Conservation (phyloP, 2,113 vertebrate genomes). For the Stigmatopora argus region DNA sequence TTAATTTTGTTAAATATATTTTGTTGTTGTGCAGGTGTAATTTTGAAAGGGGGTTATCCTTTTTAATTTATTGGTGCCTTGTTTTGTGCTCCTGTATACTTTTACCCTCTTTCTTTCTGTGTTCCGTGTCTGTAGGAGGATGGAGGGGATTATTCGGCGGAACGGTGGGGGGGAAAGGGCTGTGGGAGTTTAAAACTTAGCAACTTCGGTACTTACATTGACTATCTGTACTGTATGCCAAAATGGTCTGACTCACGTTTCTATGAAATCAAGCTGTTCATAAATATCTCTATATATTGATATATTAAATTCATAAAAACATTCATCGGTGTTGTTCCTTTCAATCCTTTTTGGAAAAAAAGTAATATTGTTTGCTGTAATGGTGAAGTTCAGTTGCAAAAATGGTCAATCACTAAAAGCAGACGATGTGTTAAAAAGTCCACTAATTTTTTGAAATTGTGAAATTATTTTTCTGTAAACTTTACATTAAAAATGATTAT, state of each 20-base stretch:
- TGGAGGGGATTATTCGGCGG: constrained; percentile 4
- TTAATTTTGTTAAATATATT: constrained; percentile 70
- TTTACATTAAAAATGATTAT: too few species aligned
- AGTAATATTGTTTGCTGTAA: not conserved
- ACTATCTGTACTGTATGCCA: constrained; percentile 77
- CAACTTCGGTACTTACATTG: constrained; percentile 74
- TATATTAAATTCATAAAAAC: constrained; percentile 81
- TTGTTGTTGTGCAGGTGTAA: constrained; percentile 32
- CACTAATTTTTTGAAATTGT: too few species aligned
- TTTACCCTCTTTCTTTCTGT: constrained; percentile 60
- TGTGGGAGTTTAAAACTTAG: constrained; percentile 52
- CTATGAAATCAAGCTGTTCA: constrained; percentile 79
- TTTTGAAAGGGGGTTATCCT: constrained; percentile 38
- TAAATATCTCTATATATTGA: constrained; percentile 83
- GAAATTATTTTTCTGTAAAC: too few species aligned
- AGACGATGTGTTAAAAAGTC: too few species aligned
- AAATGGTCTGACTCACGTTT: constrained; percentile 80
- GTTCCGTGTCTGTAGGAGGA: constrained; percentile 53
- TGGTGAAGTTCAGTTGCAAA: not conserved
- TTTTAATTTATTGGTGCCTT: constrained; percentile 82
- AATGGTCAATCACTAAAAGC: too few species aligned
- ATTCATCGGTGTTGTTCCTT: not conserved
- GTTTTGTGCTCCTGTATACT: constrained; percentile 74
- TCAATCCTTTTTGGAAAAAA: not conserved
- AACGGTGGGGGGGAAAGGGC: constrained; percentile 8